These are phyloP conservation scores for Clarias pachynema DNA, from an alignment of 2,797 vertebrate genomes.

Conservation along the genomic window DNA sequence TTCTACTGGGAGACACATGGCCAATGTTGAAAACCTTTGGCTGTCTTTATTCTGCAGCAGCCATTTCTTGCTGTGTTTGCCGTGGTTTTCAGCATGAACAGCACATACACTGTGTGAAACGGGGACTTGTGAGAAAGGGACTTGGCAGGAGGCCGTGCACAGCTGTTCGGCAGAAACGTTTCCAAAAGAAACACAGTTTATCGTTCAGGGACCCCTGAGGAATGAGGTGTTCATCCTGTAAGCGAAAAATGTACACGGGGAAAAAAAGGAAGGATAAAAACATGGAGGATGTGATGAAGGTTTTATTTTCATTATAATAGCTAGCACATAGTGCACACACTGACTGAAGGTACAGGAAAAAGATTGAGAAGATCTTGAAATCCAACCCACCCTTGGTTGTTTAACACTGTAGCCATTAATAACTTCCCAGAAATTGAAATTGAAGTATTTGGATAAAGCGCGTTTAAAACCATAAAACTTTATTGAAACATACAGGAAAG, in stretches of 20 bases:
- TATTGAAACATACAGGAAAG: constrained; percentile 16
- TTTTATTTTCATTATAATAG: constrained; percentile 27
- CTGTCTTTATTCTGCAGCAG: constrained; percentile 12
- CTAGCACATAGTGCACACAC: neutral
- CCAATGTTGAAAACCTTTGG: constrained; percentile 22
- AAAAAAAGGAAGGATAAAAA: neutral
- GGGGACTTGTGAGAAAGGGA: constrained; percentile 37
- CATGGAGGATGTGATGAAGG: constrained; percentile 12
- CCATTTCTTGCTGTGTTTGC: constrained; percentile 28
- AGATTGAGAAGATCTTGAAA: neutral
- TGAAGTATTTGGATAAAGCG: neutral
- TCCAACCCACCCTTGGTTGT: neutral
- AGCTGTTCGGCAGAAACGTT: constrained; percentile 55
- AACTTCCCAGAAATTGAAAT: neutral
- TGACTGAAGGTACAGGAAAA: neutral
- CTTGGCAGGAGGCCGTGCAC: constrained; percentile 48
- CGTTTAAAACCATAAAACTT: neutral
- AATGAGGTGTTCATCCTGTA: constrained; percentile 39
- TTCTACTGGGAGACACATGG: constrained; percentile 23
- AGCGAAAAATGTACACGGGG: neutral
- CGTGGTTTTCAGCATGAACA: constrained; percentile 17
- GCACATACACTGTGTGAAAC: constrained; percentile 45
- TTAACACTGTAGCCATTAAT: neutral
- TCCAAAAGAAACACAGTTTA: constrained; percentile 51
- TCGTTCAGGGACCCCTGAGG: constrained; percentile 24